Evolutionary conservation across 2,797 vertebrate genomes (phyloP).

Genomic region (Myotis vivesi): DNA sequence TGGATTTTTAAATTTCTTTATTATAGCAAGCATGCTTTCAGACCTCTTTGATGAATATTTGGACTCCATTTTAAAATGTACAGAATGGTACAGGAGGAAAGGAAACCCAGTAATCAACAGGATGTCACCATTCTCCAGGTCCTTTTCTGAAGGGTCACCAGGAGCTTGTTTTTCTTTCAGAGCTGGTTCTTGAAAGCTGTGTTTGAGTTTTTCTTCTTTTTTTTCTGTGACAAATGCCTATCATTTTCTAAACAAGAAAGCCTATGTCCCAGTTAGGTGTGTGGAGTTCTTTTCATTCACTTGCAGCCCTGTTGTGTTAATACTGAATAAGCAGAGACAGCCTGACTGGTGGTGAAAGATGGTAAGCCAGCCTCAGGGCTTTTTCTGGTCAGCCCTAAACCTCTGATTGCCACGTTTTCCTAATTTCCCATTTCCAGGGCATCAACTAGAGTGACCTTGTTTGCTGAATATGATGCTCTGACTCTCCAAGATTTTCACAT

Average conservation of each 20-base stretch:
- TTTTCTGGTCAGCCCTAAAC: slow-evolving; percentile 85
- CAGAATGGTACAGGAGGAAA: slow-evolving; percentile 35
- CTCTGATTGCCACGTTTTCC: slow-evolving; percentile 91
- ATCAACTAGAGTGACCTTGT: slow-evolving; percentile 88
- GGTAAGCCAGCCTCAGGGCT: slow-evolving; percentile 87
- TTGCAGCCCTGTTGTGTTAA: slow-evolving; percentile 81
- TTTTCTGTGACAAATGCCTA: slow-evolving; percentile 82
- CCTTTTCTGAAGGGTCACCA: slow-evolving; percentile 65
- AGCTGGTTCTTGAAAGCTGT: slow-evolving; percentile 51
- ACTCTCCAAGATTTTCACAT: slow-evolving; percentile 87
- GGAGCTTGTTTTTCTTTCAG: slow-evolving; percentile 58
- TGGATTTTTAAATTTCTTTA: not conserved
- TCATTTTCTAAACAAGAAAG: slow-evolving; percentile 86
- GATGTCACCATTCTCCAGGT: slow-evolving; percentile 63
- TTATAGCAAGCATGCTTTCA: slow-evolving; percentile 31
- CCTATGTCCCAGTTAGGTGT: slow-evolving; percentile 78
- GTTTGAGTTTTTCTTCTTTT: slow-evolving; percentile 76
- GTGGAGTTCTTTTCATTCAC: slow-evolving; percentile 85
- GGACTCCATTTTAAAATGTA: slow-evolving; percentile 67
- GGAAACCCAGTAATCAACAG: slow-evolving; percentile 75
- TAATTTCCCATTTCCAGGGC: slow-evolving; percentile 93
- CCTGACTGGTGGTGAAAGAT: slow-evolving; percentile 86
- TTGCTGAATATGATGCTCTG: slow-evolving; percentile 85
- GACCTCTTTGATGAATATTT: slow-evolving; percentile 27
- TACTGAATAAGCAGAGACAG: slow-evolving; percentile 84